Evolutionary conservation across 2,888 invertebrate genomes (phyloP).

Genomic region (Dorcus hopei): DNA sequence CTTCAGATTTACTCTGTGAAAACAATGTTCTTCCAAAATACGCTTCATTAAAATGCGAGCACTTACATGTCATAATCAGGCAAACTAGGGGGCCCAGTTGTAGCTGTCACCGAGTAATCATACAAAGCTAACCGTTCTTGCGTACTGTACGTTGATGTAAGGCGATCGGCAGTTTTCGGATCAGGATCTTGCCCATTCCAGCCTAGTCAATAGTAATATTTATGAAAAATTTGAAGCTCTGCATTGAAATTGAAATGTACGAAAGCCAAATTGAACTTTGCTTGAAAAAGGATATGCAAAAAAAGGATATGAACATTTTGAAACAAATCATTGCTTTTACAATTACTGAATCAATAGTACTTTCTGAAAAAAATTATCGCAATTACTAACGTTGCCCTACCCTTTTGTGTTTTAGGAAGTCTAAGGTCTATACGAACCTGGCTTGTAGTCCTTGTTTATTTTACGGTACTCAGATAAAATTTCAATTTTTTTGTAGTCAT

Average conservation of each 20-base stretch:
- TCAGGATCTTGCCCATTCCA: conserved; percentile 46
- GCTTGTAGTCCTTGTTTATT: conserved; percentile 35
- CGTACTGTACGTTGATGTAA: conserved; percentile 49
- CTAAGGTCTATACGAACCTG: conserved; percentile 37
- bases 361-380: conserved; percentile 37
- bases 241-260: background rate
- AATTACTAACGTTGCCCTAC: conserved; percentile 13
- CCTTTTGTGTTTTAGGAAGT: background rate
- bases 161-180: conserved; percentile 44
- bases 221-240: conserved; percentile 5
- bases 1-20: conserved; percentile 23
- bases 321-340: conserved; percentile 15
- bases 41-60: background rate
- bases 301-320: conserved; percentile 32
- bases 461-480: conserved; percentile 35
- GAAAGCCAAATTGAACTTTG: conserved; percentile 2
- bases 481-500: conserved; percentile 48
- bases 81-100: conserved; percentile 36
- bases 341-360: conserved; percentile 17
- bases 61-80: conserved; percentile 47
- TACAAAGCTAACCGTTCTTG: conserved; percentile 59
- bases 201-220: conserved; percentile 31
- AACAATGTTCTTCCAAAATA: background rate
- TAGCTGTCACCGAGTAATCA: conserved; percentile 51
- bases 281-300: conserved; percentile 36